Evolutionary conservation across 2,113 vertebrate species (phyloP), one percentile per base, ranked within the genome.

Genomic region (Corythornis madagascariensis): DNA sequence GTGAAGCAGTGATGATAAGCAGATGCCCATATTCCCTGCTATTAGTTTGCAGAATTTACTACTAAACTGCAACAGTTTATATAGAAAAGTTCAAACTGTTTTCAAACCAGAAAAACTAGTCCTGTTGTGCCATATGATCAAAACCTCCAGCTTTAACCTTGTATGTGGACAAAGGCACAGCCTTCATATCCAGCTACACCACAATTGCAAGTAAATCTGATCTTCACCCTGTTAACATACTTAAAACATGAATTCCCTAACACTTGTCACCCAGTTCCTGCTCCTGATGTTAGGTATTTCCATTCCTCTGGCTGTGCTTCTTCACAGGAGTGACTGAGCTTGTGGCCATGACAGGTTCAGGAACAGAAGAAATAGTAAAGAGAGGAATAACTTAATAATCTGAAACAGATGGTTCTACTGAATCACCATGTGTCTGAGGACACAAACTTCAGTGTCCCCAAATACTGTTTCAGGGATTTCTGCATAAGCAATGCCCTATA

Each of bases 261-360:
- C 5, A 52, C 2, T 3, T 35, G 21, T 13, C 25, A 16, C 6
- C 53, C 11, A 48, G 1, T 20, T 60, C 6, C 28, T 86, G 53
- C 21, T 33, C 17, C 29, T 40, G 18, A 9, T 28, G 3, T 8
- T 45, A 26, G 24, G 6, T 7, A 21, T 5, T 3, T 61, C 28
- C 0, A 0, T 79, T 48, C 10, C 26, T 73, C 13, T 70, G 33
- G 26, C 16, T 21, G 9, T 14, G 4, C 10, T 52, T 45, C 40
- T 70, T 52, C 77, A 61, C 10, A 45, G 10, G 31, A 40, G 9
- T 25, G 28, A 20, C 63, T 43, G 53, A 71, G 10, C 18, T 73
- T 43, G 7, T 35, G 28, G 29, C n/a, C 52, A 10, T 10, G 35
- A 28, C 15, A 61, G 31, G 6, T 35, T 81, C 56, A 69, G 26